Base-by-base conservation (phyloP, 2,888 invertebrate genomes). In the Nebria brevicollis region DNA sequence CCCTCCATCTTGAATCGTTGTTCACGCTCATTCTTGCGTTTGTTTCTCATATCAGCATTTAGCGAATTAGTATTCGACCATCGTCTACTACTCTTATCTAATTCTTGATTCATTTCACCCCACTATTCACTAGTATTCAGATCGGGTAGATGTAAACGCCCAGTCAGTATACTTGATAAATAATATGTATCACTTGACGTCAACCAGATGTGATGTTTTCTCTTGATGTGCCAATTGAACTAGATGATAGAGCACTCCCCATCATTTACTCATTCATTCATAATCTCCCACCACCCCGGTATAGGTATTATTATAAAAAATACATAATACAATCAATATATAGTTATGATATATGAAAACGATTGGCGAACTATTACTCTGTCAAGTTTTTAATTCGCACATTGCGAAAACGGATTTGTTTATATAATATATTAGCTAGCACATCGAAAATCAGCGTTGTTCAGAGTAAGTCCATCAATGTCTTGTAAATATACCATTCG, bases 1-100 rank as follows among this genome's bases (percentile, higher is more conserved):
- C 94, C 90, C 89, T 87, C 84, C 85, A 85, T 84, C 83, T 84
- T 83, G 74, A 83, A 68, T 43, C 54, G 75, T 66, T 34, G 25
- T 42, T 64, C 65, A 54, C 68, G 42, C 54, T 66, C 42, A 25
- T 72, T 74, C 73, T 41, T 66, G 66, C 74, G 73, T 43, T 79
- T 54, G 70, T 54, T 75, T 54, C 42, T 80, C 80, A 80, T 80
- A 80, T 80, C 80, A 80, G 80, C 43, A 80, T 70, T 80, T 80
- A 80, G 80, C 75, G 70, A 80, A 68, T 41, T 75, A 80, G 72
- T 13, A 72, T 68, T 72, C 75, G 15, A 75, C 75, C 65, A 75
- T 75, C 75, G 75, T 75, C 75, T 80, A 54, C 54, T 11, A 54
- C 54, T 54, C 54, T 75, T 75, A 70, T 15, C 65, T 64, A 72